Evolutionary conservation across 2,797 vertebrate species (phyloP), one percentile per base, ranked within the genome.

Genomic region (Malurus splendens): DNA sequence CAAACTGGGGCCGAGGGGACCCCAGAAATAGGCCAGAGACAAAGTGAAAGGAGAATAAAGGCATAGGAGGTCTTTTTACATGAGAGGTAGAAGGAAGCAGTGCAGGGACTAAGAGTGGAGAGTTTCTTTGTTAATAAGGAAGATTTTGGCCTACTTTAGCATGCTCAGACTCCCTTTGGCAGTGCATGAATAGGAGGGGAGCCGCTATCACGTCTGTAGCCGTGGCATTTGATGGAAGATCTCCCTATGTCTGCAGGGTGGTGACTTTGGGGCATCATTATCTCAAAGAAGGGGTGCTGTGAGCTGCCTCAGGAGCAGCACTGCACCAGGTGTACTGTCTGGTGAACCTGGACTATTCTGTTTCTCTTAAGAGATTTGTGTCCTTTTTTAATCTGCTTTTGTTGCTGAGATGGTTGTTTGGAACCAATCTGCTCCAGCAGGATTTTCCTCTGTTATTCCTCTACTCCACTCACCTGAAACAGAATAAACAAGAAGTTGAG

Each of bases 11-110:
- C 92, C 2, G 2, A 83, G 70, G 89, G 87, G 77, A 94, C 73
- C 59, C 66, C 41, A 66, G 80, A 95, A 93, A 75, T 62, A 94
- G 92, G 77, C 45, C 66, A 93, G 89, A 90, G 47, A 67, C 59
- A 65, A 82, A 92, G 33, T 45, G 48, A 72, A 39, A 14, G 50
- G 45, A 89, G 64, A 78, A 94, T 59, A 89, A 90, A 94, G 75
- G 62, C 67, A 36, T 42, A 7, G 0, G 52, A 78, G 12, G 25
- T 39, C 56, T 73, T 89, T 89, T 70, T 80, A 39, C 27, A 28
- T 59, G 82, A 51, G 59, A 65, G 32, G 44, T 45, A 55, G 66
- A 45, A 75, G 44, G 36, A 61, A 70, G 51, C 47, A 57, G 57
- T 38, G 42, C 47, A 64, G 65, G 50, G 27, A 55, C 48, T 45